Base-by-base conservation (phyloP, 2,888 invertebrate species). In the Eledona agricola region DNA sequence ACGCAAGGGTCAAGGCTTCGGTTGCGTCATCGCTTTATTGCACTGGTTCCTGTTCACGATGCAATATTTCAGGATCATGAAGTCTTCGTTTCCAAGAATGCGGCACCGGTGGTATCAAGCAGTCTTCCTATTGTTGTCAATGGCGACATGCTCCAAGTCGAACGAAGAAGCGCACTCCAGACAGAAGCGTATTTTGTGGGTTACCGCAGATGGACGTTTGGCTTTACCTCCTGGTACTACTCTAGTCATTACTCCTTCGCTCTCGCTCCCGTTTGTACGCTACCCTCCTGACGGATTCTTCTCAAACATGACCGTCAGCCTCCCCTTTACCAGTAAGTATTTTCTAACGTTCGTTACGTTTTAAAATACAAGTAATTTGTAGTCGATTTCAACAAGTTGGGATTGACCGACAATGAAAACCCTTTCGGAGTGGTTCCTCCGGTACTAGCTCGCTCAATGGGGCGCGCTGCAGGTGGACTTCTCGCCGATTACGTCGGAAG, bases 341-440 rank as follows among this genome's bases (percentile, higher is more conserved):
- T n/a, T n/a, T n/a, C n/a, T n/a, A n/a, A n/a, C 5, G 6, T 26
- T 4, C 25, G 7, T 4, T 4, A 9, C 4, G 26, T 19, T 19
- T 19, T 19, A 4, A 6, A 35, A 11, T 35, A 10, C 3, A 20
- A 22, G 7, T 20, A 11, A 19, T 35, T 35, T 45, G 4, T 73
- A 92, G 92, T 92, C 74, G 90, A 91, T 70, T 91, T 92, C 72
- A 90, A 90, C 75, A 89, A 89, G 73, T 77, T 92, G 59, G 92
- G 92, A 6, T 73, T 92, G 63, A 92, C 92, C n/a, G 92, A 92
- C 71, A 91, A 92, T 71, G 89, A 91, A 71, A 92, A 92, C 77
- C 92, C 92, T 0, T 87, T 89, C 67, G 92, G 92, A 7, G 87
- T 86, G 28, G 74, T 91, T 46, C 90, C 91, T 0, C 87, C 90